A percentile compares a stretch with the other conserved stretches of the same genome.
Conservation (phyloP, 2,888 invertebrate genomes). For the Sepiola atlantica region DNA sequence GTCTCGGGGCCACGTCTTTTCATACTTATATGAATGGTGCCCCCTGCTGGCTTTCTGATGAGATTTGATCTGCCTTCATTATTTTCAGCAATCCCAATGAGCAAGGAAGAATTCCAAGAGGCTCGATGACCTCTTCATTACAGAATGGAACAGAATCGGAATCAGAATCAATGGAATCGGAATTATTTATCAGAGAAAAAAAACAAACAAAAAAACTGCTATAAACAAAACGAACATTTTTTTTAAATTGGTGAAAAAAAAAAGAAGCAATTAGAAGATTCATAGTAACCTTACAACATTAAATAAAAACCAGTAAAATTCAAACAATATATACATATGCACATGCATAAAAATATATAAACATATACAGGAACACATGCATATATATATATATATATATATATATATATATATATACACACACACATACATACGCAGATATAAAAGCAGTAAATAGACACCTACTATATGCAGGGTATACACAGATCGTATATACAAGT, state of each 20-base stretch:
- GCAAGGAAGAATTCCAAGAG: constrained; percentile 10
- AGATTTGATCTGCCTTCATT: constrained; percentile 21
- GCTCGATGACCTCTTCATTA: constrained; percentile 13
- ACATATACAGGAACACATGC: too few relatives aligned
- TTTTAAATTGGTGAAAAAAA: background rate
- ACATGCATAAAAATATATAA: background rate
- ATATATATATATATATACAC: background rate
- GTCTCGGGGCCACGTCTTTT: constrained; percentile 12
- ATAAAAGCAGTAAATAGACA: background rate
- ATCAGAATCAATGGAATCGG: background rate
- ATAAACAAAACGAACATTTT: background rate
- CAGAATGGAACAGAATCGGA: background rate
- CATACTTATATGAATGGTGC: constrained; percentile 32
- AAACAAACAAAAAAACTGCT: background rate
- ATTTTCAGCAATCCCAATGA: constrained; percentile 23
- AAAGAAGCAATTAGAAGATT: background rate
- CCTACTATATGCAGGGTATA: too few relatives aligned
- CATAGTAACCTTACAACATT: background rate
- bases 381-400: background rate
- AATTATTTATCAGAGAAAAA: background rate
- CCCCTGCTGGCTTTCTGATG: constrained; percentile 32
- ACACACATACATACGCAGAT: background rate
- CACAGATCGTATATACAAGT: too few relatives aligned
- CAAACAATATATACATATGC: background rate
- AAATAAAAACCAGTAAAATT: background rate